A percentile compares a stretch with the other conserved stretches of the same genome.
These are phyloP conservation scores for Tachyglossus aculeatus DNA, from an alignment of 2,797 vertebrate species.

Conservation along the genomic window DNA sequence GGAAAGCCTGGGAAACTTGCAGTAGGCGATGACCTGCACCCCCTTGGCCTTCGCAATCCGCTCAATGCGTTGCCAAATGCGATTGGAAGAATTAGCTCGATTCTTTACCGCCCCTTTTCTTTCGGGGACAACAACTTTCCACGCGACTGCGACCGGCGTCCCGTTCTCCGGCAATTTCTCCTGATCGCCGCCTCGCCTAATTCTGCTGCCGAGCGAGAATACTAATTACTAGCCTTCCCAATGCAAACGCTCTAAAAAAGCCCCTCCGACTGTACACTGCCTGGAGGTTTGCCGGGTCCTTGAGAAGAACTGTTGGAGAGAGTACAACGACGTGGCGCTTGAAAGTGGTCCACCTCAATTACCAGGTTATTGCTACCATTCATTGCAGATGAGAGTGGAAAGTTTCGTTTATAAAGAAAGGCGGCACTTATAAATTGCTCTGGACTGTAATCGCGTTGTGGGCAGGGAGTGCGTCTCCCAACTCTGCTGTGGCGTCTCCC, in stretches of 20 bases:
- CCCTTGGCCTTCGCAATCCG: constrained; percentile 54
- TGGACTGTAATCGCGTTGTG: too few relatives aligned
- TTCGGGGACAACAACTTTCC: not conserved
- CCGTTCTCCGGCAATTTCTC: constrained; percentile 9
- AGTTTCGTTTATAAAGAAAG: too few relatives aligned
- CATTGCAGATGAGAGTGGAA: too few relatives aligned
- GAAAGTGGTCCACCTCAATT: too few relatives aligned
- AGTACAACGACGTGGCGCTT: too few relatives aligned
- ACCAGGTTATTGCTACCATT: too few relatives aligned
- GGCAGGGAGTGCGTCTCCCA: too few relatives aligned
- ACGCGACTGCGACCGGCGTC: not conserved
- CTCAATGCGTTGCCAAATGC: constrained; percentile 45
- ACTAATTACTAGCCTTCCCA: rapidly evolving
- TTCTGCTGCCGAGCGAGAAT: constrained; percentile 23
- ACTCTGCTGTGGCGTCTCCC: too few relatives aligned
- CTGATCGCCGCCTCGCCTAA: not conserved
- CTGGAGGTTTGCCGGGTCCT: not conserved
- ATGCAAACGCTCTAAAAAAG: not conserved
- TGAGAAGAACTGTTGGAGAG: too few relatives aligned
- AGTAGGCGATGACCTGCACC: constrained; percentile 69
- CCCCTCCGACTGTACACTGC: not conserved
- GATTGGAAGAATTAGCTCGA: constrained; percentile 44
- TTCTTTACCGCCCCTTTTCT: constrained; percentile 14
- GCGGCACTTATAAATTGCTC: too few relatives aligned
- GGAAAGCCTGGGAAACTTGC: constrained; percentile 62